Conservation (phyloP, 1,140 invertebrate species). For the Tetraneura akinire region DNA sequence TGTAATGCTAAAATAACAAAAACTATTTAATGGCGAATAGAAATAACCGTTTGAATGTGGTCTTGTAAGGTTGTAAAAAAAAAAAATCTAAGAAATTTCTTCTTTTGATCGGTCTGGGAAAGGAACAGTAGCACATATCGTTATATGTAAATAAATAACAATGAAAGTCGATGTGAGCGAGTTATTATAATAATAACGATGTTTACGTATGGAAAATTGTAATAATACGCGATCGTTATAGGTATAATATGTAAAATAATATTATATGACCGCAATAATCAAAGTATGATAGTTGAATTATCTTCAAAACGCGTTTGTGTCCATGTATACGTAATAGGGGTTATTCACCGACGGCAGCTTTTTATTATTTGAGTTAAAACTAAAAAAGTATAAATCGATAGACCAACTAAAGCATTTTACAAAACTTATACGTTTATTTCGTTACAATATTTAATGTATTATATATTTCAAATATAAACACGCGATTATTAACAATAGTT, state of each 20-base stretch:
- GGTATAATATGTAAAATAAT: not conserved
- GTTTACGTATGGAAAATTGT: conserved; percentile 6
- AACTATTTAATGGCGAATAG: not conserved
- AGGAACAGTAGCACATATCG: conserved; percentile 8
- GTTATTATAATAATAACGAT: conserved; percentile 45
- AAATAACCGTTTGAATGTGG: not conserved
- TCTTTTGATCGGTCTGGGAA: conserved; percentile 18
- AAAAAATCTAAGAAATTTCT: conserved; percentile 2
- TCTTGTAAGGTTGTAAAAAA: not conserved
- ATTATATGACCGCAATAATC: not conserved
- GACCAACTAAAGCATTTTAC: no score
- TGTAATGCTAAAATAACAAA: not conserved
- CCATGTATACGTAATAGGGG: no score
- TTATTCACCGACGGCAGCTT: not conserved
- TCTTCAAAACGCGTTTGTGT: conserved; percentile 5
- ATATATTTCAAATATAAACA: no score
- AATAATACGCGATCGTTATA: not conserved
- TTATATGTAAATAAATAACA: not conserved
- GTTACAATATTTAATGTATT: no score
- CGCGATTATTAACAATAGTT: no score
- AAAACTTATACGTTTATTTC: no score
- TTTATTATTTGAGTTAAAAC: not conserved
- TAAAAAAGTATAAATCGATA: no score
- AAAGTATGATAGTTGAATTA: conserved; percentile 15
- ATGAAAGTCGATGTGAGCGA: conserved; percentile 21